Conservation (phyloP, 2,113 vertebrate species). For the Paraplagusia blochii region DNA sequence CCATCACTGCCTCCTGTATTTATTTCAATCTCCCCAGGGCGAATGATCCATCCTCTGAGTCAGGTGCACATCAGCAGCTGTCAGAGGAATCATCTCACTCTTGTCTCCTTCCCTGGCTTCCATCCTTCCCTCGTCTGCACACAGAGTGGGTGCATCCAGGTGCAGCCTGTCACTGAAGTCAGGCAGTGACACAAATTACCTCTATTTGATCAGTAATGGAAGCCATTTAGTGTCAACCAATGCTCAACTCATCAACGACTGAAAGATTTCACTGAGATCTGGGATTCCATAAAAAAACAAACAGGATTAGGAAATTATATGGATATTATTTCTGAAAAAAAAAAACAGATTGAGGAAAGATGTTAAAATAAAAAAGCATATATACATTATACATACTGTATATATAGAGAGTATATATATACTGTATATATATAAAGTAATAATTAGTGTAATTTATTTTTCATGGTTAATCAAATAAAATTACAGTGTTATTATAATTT, state of each 20-base stretch:
- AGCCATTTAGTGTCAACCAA: constrained; percentile 57
- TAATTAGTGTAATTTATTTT: too few relatives aligned
- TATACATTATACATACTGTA: too few relatives aligned
- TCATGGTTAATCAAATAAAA: too few relatives aligned
- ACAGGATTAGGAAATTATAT: constrained; percentile 12
- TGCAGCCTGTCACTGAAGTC: constrained; percentile 62
- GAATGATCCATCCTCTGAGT: constrained; percentile 63
- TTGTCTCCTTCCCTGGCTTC: constrained; percentile 43
- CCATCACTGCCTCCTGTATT: constrained; percentile 34
- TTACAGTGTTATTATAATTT: too few relatives aligned
- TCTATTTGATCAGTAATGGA: constrained; percentile 69
- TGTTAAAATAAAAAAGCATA: too few relatives aligned
- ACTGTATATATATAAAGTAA: too few relatives aligned
- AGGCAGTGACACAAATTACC: constrained; percentile 78
- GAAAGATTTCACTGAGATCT: constrained; percentile 30
- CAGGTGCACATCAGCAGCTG: constrained; percentile 67
- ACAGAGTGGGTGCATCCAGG: constrained; percentile 56
- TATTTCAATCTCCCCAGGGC: constrained; percentile 47
- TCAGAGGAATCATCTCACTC: constrained; percentile 53
- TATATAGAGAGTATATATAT: too few relatives aligned
- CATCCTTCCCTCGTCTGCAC: constrained; percentile 32
- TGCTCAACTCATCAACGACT: constrained; percentile 31
- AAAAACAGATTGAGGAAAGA: too few relatives aligned
- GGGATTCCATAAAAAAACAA: constrained; percentile 22
- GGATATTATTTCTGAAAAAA: neutral